Evolutionary conservation across 2,113 vertebrate genomes (phyloP).

Genomic region (Pygoscelis adeliae): DNA sequence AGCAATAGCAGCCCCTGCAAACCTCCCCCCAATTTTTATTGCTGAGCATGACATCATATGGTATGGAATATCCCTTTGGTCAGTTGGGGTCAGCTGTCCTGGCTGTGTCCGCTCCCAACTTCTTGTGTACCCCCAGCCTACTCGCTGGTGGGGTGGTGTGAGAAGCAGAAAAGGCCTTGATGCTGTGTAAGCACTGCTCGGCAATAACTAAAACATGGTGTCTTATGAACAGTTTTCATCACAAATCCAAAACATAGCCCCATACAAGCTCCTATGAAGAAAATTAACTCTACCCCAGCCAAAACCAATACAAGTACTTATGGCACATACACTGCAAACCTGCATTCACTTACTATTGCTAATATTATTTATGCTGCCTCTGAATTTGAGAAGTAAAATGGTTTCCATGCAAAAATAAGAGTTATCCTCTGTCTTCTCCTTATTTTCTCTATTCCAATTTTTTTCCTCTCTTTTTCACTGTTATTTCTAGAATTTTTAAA

Average conservation of each 20-base stretch:
- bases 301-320: background rate
- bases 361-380: background rate
- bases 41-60: too few species aligned
- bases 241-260: background rate
- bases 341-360: background rate
- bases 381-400: background rate
- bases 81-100: too few species aligned
- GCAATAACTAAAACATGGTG: too few species aligned
- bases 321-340: background rate
- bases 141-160: too few species aligned
- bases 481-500: background rate
- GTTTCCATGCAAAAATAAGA: background rate
- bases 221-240: background rate
- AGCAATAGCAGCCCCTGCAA: too few species aligned
- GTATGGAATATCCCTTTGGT: too few species aligned
- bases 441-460: background rate
- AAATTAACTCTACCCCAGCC: background rate
- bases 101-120: too few species aligned
- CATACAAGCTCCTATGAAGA: accelerated
- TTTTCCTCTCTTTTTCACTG: background rate
- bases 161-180: too few species aligned
- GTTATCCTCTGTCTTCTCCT: background rate
- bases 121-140: too few species aligned
- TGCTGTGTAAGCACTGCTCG: too few species aligned
- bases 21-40: too few species aligned